Conservation (phyloP, 2,888 invertebrate species). For the Lucinisca nassula region DNA sequence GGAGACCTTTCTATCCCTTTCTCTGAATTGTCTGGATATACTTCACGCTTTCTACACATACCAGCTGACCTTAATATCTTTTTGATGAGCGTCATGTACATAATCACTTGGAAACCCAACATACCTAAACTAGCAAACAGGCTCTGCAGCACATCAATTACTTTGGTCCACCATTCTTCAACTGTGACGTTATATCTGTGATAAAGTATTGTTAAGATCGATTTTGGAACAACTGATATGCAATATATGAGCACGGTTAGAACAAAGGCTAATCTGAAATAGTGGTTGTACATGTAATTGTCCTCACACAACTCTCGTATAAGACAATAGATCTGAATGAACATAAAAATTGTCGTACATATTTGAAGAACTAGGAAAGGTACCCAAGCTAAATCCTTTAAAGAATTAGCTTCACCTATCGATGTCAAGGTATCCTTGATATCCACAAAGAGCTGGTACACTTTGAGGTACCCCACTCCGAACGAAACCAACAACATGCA, state of each 20-base stretch:
- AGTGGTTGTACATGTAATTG: conserved; percentile 56
- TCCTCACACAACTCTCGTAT: conserved; percentile 55
- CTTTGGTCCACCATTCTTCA: conserved; percentile 41
- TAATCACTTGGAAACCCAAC: conserved; percentile 54
- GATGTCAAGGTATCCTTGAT: conserved; percentile 27
- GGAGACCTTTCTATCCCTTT: background rate
- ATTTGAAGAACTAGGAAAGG: conserved; percentile 52
- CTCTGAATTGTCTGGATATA: background rate
- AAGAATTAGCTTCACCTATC: background rate
- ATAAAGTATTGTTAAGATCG: conserved; percentile 51
- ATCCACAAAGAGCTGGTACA: conserved; percentile 45
- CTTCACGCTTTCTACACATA: conserved; percentile 12
- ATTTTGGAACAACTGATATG: conserved; percentile 53
- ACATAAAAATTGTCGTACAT: conserved; percentile 32
- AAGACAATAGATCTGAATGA: conserved; percentile 49
- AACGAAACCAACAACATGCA: conserved; percentile 37
- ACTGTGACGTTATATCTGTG: conserved; percentile 25
- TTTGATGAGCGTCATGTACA: conserved; percentile 39
- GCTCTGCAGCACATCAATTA: conserved; percentile 41
- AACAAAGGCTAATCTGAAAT: conserved; percentile 52
- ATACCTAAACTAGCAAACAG: conserved; percentile 16
- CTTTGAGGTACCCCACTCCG: conserved; percentile 46
- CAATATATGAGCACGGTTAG: conserved; percentile 37
- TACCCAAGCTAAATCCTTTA: conserved; percentile 49
- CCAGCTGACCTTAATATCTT: conserved; percentile 7